These are phyloP conservation scores for Montipora sp. DNA, from an alignment of 64 coral and sea anemone species.

Conservation along the genomic window DNA sequence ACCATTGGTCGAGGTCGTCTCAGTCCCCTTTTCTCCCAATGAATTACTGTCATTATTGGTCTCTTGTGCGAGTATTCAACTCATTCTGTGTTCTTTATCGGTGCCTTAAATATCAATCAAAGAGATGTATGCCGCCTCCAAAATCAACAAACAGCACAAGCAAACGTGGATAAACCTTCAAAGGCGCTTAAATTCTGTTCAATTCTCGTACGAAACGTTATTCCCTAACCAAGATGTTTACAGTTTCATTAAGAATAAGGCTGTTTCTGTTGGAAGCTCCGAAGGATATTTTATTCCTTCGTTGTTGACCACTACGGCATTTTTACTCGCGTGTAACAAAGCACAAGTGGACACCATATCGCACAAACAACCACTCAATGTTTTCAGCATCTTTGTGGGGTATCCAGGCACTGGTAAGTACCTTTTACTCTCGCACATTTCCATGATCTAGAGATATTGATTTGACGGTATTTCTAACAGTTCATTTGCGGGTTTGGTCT, in stretches of 20 bases:
- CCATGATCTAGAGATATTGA: too few relatives aligned
- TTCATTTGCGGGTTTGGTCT: too few relatives aligned
- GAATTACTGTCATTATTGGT: too few relatives aligned
- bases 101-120: neutral
- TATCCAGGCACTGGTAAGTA: slow-evolving; percentile 49
- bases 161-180: slow-evolving; percentile 47
- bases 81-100: too few relatives aligned
- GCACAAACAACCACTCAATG: slow-evolving; percentile 35
- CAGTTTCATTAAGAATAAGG: slow-evolving; percentile 1
- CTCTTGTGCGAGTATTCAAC: too few relatives aligned
- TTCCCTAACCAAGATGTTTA: slow-evolving; percentile 15
- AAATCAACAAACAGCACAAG: slow-evolving; percentile 18
- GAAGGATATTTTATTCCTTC: slow-evolving; percentile 43
- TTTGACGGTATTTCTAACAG: too few relatives aligned
- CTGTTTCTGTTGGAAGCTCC: slow-evolving; percentile 3
- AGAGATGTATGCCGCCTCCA: neutral
- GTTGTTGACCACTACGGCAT: slow-evolving; percentile 14
- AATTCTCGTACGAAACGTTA: neutral
- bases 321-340: slow-evolving; percentile 9
- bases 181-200: neutral
- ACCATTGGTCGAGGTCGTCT: too few relatives aligned
- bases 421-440: neutral
- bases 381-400: slow-evolving; percentile 26
- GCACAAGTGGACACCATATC: neutral
- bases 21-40: too few relatives aligned